These are phyloP conservation scores for Drosophila austrosaltans DNA, from an alignment of 2,888 invertebrate species.

Conservation along the genomic window DNA sequence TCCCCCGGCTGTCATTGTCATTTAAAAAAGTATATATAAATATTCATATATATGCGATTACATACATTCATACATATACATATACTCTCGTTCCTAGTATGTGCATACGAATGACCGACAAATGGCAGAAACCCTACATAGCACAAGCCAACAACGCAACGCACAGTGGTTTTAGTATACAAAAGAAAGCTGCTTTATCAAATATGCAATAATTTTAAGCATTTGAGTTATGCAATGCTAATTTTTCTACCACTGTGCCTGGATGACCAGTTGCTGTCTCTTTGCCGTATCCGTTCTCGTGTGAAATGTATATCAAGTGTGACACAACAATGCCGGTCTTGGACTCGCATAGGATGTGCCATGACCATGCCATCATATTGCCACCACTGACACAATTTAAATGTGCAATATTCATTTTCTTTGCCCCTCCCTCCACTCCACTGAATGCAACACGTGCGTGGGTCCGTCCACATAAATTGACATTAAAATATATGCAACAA, in stretches of 20 bases:
- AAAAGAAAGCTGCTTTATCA: not conserved
- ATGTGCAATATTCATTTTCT: constrained; percentile 41
- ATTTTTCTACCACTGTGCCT: constrained; percentile 49
- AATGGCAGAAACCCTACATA: constrained; percentile 34
- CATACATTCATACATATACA: no score
- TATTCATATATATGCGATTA: constrained; percentile 40
- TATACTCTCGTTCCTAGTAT: no score
- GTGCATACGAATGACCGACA: no score
- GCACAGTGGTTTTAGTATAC: constrained; percentile 46
- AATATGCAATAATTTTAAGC: no score
- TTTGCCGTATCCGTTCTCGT: constrained; percentile 42
- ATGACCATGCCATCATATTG: constrained; percentile 29
- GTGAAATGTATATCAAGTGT: constrained; percentile 64
- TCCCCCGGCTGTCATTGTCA: constrained; percentile 74
- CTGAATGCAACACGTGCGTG: constrained; percentile 66
- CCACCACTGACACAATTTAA: constrained; percentile 68
- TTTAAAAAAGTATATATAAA: constrained; percentile 58
- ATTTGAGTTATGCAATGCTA: not conserved
- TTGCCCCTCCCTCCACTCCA: constrained; percentile 15
- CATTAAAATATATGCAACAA: constrained; percentile 63
- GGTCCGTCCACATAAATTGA: constrained; percentile 59
- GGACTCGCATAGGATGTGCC: constrained; percentile 23
- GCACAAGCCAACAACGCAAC: constrained; percentile 7
- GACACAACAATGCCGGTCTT: constrained; percentile 28
- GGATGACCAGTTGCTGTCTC: constrained; percentile 11